A percentile compares a stretch with the other conserved stretches of the same genome.
These are phyloP conservation scores for Atta colombica DNA, from an alignment of 1,140 invertebrate genomes.

Conservation along the genomic window DNA sequence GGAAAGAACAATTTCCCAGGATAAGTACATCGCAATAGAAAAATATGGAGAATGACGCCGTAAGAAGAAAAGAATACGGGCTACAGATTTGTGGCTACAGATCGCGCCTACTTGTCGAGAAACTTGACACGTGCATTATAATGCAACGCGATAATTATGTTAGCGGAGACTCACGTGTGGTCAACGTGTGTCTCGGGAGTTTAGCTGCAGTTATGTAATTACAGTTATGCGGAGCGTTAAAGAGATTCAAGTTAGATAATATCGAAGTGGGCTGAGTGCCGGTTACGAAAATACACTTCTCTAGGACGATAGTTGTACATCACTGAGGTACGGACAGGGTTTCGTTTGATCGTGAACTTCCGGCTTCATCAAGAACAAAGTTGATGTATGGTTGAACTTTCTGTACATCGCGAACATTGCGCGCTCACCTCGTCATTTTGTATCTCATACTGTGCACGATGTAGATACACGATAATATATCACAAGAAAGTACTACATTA, in stretches of 20 bases:
- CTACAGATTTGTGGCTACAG: not conserved
- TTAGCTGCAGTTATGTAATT: conserved; percentile 41
- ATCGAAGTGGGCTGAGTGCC: not conserved
- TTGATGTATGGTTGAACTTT: conserved; percentile 49
- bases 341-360: conserved; percentile 50
- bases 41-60: not conserved
- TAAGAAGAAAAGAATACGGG: not conserved
- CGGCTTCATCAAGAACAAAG: conserved; percentile 31
- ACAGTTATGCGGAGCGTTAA: conserved; percentile 15
- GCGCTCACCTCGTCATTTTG: not conserved
- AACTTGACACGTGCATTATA: not conserved
- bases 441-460: not conserved
- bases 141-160: conserved; percentile 16
- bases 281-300: conserved; percentile 43
- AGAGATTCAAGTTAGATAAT: conserved; percentile 51
- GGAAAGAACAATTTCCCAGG: too few species aligned
- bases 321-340: not conserved
- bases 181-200: conserved; percentile 2
- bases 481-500: not conserved
- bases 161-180: conserved; percentile 7
- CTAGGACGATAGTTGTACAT: conserved; percentile 19
- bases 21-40: not conserved
- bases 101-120: not conserved
- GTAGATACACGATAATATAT: not conserved
- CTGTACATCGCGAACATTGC: not conserved